phyloP scores from a whole-genome alignment of 1,140 invertebrate species.

The Trachelipus rathkii region DNA sequence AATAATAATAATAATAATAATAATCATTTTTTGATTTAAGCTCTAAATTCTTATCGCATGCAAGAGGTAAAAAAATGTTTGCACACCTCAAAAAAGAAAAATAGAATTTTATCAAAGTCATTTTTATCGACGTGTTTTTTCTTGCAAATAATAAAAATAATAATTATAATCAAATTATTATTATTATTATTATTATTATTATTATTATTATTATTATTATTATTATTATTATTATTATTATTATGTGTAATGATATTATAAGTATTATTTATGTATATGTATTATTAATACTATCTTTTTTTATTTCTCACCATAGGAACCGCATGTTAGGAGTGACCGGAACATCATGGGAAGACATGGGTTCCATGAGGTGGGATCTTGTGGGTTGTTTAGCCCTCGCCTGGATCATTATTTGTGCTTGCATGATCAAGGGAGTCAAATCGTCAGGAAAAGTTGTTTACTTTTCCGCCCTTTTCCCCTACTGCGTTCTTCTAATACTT shows the following conservation, averaged over 20 bases:
- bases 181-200: too few relatives aligned
- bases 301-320: slow-evolving; percentile 52
- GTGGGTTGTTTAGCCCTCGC: slow-evolving; percentile 56
- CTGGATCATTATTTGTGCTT: slow-evolving; percentile 59
- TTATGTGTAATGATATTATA: neutral
- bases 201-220: too few relatives aligned
- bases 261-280: too few relatives aligned
- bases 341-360: slow-evolving; percentile 52
- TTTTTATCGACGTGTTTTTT: neutral
- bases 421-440: slow-evolving; percentile 61
- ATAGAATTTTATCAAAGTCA: too few relatives aligned
- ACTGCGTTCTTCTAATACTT: slow-evolving; percentile 61
- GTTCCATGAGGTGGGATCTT: slow-evolving; percentile 58
- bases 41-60: too few relatives aligned
- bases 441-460: slow-evolving; percentile 60
- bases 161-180: too few relatives aligned
- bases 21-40: too few relatives aligned
- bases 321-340: slow-evolving; percentile 55
- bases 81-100: too few relatives aligned
- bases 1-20: too few relatives aligned
- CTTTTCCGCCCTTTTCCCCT: slow-evolving; percentile 66
- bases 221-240: too few relatives aligned
- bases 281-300: neutral
- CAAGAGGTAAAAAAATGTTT: too few relatives aligned
- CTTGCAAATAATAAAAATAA: neutral